These are phyloP conservation scores for Choristoneura fumiferana DNA, from an alignment of 1,140 invertebrate genomes.

Conservation along the genomic window DNA sequence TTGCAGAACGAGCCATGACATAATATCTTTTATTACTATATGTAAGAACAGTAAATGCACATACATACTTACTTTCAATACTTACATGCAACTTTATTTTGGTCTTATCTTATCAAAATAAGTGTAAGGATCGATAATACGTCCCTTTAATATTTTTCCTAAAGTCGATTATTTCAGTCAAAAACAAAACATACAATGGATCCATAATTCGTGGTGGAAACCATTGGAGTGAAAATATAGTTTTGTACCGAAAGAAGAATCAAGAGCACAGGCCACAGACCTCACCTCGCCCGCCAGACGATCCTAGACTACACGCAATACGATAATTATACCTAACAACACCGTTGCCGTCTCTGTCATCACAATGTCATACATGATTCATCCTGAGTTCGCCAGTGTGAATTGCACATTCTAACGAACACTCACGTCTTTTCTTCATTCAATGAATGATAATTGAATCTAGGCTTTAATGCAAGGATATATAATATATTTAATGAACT, in stretches of 20 bases:
- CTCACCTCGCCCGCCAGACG: constrained; percentile 43
- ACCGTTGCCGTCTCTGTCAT: constrained; percentile 39
- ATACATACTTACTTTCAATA: neutral
- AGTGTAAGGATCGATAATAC: constrained; percentile 1
- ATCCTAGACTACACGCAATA: constrained; percentile 24
- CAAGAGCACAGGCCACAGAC: constrained; percentile 36
- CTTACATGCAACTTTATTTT: neutral
- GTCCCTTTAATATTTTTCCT: neutral
- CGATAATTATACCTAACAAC: constrained; percentile 28
- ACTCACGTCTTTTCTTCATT: constrained; percentile 1
- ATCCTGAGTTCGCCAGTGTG: constrained; percentile 24
- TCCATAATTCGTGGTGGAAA: neutral
- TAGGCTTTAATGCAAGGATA: constrained; percentile 1
- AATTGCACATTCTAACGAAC: constrained; percentile 10
- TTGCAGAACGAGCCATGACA: constrained; percentile 9
- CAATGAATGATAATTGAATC: constrained; percentile 8
- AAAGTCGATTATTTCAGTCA: constrained; percentile 6
- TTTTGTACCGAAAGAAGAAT: neutral
- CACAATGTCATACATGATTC: constrained; percentile 50
- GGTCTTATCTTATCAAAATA: neutral
- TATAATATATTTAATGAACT: neutral
- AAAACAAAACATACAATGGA: neutral
- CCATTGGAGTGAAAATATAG: neutral
- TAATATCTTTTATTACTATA: neutral
- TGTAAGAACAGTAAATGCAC: neutral